phyloP scores from a whole-genome alignment of 2,888 invertebrate species.

The Alviniconcha strummeri region DNA sequence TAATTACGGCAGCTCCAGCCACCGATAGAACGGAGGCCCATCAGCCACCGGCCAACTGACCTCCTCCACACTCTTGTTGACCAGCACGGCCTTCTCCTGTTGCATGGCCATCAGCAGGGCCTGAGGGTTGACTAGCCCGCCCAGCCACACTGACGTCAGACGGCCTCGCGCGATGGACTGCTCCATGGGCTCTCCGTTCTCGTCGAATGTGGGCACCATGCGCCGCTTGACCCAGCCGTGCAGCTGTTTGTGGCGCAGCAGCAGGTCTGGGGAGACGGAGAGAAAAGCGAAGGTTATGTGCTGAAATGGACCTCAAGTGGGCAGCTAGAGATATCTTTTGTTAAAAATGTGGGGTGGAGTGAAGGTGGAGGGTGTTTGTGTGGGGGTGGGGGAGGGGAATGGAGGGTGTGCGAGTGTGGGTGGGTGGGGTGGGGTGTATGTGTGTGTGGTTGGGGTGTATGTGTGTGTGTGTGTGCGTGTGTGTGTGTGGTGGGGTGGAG shows the following conservation, averaged over 20 bases:
- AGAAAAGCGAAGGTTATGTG: background rate
- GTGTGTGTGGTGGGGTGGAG: background rate
- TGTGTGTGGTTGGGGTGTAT: no score
- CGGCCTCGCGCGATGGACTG: conserved; percentile 59
- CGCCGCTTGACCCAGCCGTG: conserved; percentile 64
- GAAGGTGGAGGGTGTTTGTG: background rate
- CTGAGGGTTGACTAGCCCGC: conserved; percentile 70
- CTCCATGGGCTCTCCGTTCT: conserved; percentile 39
- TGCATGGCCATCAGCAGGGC: conserved; percentile 65
- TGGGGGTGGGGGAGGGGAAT: background rate
- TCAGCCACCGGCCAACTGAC: conserved; percentile 43
- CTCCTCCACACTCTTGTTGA: conserved; percentile 60
- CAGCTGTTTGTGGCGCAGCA: conserved; percentile 64
- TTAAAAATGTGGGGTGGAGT: no score
- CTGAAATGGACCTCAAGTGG: background rate
- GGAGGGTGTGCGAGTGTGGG: no score
- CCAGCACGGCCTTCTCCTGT: conserved; percentile 69
- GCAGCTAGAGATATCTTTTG: no score
- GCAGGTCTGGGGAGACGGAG: conserved; percentile 56
- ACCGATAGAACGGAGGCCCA: no score
- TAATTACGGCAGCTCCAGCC: no score
- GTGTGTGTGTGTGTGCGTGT: no score
- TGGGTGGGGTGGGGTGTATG: no score
- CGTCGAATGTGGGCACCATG: conserved; percentile 64
- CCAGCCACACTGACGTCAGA: conserved; percentile 67